A percentile compares a stretch with the other conserved stretches of the same genome.
phyloP scores from a whole-genome alignment of 2,888 invertebrate genomes.

The Hypercompe scribonia region DNA sequence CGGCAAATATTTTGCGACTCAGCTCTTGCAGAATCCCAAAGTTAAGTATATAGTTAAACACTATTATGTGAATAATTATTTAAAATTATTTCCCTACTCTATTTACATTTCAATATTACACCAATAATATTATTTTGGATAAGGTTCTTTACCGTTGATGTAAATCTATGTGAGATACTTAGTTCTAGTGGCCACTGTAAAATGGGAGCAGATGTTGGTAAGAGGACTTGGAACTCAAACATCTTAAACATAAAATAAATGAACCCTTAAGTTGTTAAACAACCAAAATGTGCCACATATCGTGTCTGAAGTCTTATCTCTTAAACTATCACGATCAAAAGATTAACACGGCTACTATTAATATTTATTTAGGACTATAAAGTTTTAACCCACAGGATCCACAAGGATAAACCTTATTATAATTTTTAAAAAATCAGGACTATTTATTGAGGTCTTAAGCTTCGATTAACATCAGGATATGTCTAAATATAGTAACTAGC shows the following conservation, averaged over 20 bases:
- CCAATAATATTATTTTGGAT: too few relatives aligned
- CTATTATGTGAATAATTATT: too few relatives aligned
- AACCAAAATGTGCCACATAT: constrained; percentile 24
- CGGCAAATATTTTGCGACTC: too few relatives aligned
- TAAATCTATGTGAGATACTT: too few relatives aligned
- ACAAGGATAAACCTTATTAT: neutral
- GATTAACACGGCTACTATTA: constrained; percentile 26
- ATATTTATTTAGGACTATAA: constrained; percentile 27
- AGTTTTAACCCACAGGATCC: constrained; percentile 11
- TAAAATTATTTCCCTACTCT: too few relatives aligned
- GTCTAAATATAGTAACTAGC: too few relatives aligned
- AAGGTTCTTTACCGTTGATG: too few relatives aligned
- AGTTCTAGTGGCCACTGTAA: too few relatives aligned
- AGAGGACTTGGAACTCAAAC: constrained; percentile 9
- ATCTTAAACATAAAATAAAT: constrained; percentile 25
- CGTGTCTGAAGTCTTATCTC: constrained; percentile 19
- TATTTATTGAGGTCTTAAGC: neutral
- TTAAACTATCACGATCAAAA: constrained; percentile 24
- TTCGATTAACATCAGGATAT: neutral
- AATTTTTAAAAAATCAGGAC: neutral
- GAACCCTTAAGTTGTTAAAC: constrained; percentile 18
- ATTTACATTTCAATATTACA: too few relatives aligned
- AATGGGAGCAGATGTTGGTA: neutral
- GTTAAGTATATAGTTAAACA: too few relatives aligned
- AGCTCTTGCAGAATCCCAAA: too few relatives aligned